Conservation (phyloP, 2,888 invertebrate genomes). For the Girardia tigrina region DNA sequence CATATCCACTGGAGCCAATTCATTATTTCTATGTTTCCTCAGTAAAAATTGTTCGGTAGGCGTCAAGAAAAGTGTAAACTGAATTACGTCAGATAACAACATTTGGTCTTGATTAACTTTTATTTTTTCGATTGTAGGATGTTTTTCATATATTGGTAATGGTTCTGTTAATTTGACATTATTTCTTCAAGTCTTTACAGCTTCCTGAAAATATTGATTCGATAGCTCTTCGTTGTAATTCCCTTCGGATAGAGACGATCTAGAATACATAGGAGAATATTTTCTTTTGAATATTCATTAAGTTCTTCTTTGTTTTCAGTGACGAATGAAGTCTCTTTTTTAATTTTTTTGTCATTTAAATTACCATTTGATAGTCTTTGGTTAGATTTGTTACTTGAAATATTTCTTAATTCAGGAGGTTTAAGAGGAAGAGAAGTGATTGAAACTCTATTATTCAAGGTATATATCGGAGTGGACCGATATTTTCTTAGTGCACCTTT, state of each 20-base stretch:
- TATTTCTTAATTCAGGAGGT: not conserved
- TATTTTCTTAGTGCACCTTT: conserved; percentile 50
- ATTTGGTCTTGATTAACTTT: not conserved
- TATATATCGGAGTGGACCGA: conserved; percentile 44
- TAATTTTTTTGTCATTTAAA: not conserved
- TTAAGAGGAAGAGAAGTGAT: not conserved
- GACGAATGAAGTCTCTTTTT: not conserved
- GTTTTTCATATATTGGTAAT: not conserved
- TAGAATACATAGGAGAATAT: not conserved
- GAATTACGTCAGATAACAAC: not conserved
- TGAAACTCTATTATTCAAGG: conserved; percentile 12
- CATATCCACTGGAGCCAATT: not conserved
- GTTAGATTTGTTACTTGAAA: not conserved
- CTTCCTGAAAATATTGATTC: conserved; percentile 23
- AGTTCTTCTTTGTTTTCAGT: not conserved
- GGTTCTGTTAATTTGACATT: not conserved
- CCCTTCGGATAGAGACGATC: not conserved
- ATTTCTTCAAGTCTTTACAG: not conserved
- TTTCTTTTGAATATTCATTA: not conserved
- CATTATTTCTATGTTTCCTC: conserved; percentile 8
- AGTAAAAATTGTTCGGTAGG: not conserved
- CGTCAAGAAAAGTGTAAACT: not conserved
- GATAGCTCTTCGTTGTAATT: not conserved
- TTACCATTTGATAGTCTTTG: not conserved
- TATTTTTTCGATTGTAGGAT: not conserved